Evolutionary conservation across 2,888 invertebrate species (phyloP).

Genomic region (Pandemis heparana): DNA sequence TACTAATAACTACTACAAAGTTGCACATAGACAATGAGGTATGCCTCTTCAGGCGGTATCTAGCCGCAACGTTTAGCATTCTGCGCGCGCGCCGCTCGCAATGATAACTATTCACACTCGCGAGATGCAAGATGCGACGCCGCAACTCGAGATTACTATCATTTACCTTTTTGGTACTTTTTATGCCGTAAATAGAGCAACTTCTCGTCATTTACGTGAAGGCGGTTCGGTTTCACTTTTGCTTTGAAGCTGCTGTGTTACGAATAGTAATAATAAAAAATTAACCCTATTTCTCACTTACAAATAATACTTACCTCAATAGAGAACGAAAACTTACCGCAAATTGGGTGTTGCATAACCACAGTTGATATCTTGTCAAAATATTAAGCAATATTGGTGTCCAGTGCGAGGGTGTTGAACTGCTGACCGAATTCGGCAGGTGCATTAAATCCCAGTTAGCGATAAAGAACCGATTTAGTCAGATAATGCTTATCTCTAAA

Average conservation of each 20-base stretch:
- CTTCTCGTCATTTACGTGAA: conserved; percentile 30
- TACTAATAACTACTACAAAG: conserved; percentile 35
- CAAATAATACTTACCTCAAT: neutral
- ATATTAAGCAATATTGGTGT: conserved; percentile 26
- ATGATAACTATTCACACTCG: conserved; percentile 42
- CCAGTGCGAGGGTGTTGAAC: conserved; percentile 15
- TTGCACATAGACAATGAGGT: conserved; percentile 38
- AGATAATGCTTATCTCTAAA: conserved; percentile 24
- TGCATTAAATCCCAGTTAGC: conserved; percentile 24
- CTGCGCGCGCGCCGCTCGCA: conserved; percentile 26
- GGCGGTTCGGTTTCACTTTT: conserved; percentile 41
- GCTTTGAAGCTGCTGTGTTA: conserved; percentile 14
- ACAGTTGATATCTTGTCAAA: conserved; percentile 20
- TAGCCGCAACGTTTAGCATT: conserved; percentile 37
- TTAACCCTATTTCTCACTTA: conserved; percentile 8
- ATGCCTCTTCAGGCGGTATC: conserved; percentile 38
- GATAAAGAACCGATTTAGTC: conserved; percentile 32
- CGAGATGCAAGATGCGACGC: conserved; percentile 31
- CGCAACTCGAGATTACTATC: conserved; percentile 26
- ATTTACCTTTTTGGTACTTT: conserved; percentile 36
- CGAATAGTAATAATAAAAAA: neutral
- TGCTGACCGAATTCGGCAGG: conserved; percentile 33
- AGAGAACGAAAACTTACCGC: conserved; percentile 15
- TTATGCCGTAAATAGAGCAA: conserved; percentile 39
- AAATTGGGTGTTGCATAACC: conserved; percentile 30